Conservation (phyloP, 2,113 vertebrate species). For the Taurulus bubalis region DNA sequence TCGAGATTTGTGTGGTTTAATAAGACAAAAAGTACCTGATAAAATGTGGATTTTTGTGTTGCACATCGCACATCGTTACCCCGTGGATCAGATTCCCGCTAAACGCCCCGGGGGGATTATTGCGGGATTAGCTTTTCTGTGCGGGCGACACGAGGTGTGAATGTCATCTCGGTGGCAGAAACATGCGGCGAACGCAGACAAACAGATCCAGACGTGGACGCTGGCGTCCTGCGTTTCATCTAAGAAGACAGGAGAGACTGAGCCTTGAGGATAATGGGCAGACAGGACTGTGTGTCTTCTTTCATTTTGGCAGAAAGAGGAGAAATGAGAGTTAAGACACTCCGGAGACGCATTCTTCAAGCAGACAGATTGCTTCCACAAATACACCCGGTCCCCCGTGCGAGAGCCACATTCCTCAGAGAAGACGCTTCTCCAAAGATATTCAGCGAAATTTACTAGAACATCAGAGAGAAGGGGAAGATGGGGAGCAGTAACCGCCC, state of each 20-base stretch:
- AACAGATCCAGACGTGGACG: conserved; percentile 36
- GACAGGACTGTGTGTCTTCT: conserved; percentile 60
- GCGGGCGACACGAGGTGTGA: conserved; percentile 10
- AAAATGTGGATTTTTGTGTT: not conserved
- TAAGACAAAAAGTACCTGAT: not conserved
- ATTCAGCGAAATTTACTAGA: conserved; percentile 55
- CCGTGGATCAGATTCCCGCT: not conserved
- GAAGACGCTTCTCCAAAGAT: conserved; percentile 51
- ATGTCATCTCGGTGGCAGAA: conserved; percentile 23
- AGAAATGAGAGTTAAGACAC: conserved; percentile 69
- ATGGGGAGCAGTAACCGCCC: conserved; percentile 36
- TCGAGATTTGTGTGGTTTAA: not conserved
- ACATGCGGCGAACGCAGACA: conserved; percentile 16
- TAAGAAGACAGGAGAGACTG: conserved; percentile 48
- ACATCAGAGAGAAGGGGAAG: conserved; percentile 50
- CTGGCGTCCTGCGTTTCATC: conserved; percentile 38
- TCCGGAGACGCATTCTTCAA: conserved; percentile 69
- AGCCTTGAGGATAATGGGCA: conserved; percentile 58
- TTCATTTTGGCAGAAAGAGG: conserved; percentile 57
- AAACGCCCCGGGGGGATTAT: not conserved
- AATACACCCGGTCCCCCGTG: conserved; percentile 66
- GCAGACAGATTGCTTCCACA: conserved; percentile 73
- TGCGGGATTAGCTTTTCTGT: not conserved
- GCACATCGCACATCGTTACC: not conserved
- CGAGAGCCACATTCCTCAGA: conserved; percentile 55